phyloP scores from a whole-genome alignment of 2,113 vertebrate species.

The Dromas ardeola region DNA sequence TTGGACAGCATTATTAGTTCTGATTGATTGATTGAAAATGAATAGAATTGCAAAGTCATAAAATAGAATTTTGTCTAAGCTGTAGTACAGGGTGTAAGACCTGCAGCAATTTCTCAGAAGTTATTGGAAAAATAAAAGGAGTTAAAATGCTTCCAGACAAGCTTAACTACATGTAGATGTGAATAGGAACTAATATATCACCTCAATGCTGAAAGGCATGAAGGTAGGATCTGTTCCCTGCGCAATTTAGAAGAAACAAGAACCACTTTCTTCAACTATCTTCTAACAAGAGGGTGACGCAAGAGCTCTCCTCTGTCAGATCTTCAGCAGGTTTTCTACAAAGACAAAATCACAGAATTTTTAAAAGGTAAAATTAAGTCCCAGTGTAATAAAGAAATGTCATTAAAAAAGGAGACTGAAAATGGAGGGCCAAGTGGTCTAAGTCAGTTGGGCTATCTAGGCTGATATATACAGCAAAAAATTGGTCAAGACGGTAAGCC shows the following conservation, averaged over 20 bases:
- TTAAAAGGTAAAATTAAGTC: background rate
- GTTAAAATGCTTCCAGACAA: background rate
- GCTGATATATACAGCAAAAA: background rate
- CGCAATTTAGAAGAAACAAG: background rate
- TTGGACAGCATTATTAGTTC: background rate
- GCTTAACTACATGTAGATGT: background rate
- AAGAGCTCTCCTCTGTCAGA: background rate
- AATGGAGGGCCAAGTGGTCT: fast-evolving
- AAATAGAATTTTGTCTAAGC: background rate
- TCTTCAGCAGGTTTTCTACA: background rate
- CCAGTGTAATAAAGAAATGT: background rate
- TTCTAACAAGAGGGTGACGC: background rate
- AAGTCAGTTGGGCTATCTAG: background rate
- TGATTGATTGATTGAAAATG: background rate
- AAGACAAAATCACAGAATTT: background rate
- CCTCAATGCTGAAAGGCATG: background rate
- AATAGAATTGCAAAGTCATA: background rate
- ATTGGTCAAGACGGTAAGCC: background rate
- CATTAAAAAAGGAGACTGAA: background rate
- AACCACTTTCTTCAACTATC: background rate
- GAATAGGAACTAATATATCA: background rate
- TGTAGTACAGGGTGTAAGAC: background rate
- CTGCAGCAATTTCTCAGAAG: background rate
- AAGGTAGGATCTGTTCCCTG: background rate
- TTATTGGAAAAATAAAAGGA: background rate